Evolutionary conservation across 2,797 vertebrate species (phyloP), one percentile per base, ranked within the genome.

Genomic region (Tenualosa thibaudeaui): DNA sequence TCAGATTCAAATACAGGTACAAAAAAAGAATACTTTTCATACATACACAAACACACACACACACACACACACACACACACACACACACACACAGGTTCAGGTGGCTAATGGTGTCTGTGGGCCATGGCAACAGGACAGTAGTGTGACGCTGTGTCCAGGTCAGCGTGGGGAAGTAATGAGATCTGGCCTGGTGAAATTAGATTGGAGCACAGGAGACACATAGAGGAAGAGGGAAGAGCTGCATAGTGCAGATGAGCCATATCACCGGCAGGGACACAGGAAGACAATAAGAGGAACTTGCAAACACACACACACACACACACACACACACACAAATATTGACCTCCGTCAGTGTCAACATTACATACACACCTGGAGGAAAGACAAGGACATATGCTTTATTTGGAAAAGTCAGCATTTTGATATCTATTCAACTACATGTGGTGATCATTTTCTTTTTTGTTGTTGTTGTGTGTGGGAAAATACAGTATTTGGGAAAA

Each of bases 131-230:
- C 62, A 31, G 62, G 62, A 12, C 46, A 46, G 46, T 4, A 46
- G 46, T 43, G 37, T 3, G 15, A 13, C 13, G 19, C 17, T 22
- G 54, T 5, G 65, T 40, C 65, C 65, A 40, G 31, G 37, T 3
- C 68, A 40, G 68, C 17, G 4, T 40, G 31, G 43, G 31, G 68
- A 40, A 15, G 68, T 75, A 75, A 75, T 75, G 68, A 75, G 68
- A 75, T 75, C 68, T 75, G 68, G 31, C 15, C 31, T 17, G 68
- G 68, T 40, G 68, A 75, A 75, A 75, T 75, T 75, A 75, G 68
- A 75, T 75, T 75, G 37, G 68, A 5, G 31, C 19, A 15, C 15
- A 43, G 68, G 51, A 53, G 10, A 53, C 51, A 43, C 31, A 71
- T 31, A 71, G 68, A 37, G 68, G 68, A 43, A 19, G 26, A 12